A percentile compares a stretch with the other conserved stretches of the same genome.
Conservation (phyloP, 2,797 vertebrate genomes). For the Ara ararauna region DNA sequence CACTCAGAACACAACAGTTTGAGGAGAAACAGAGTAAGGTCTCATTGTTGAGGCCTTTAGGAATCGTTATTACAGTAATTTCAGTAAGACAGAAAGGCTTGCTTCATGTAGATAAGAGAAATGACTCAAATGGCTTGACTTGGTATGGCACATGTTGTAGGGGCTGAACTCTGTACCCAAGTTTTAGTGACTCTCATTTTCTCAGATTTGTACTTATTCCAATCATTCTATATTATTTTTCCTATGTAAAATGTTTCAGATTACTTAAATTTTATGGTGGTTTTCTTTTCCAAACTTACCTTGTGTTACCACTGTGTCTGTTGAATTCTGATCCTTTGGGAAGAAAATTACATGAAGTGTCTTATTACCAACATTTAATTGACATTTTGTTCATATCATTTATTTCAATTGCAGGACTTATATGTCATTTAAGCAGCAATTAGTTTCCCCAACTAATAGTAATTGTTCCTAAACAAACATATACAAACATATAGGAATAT, state of each 20-base stretch:
- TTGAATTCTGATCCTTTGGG: neutral
- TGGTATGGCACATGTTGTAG: neutral
- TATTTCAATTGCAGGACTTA: slow-evolving; percentile 14
- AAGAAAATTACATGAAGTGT: neutral
- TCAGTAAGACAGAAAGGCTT: neutral
- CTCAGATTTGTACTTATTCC: neutral
- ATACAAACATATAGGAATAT: neutral
- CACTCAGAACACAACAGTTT: neutral
- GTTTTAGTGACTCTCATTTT: neutral
- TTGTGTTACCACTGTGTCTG: neutral
- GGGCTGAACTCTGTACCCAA: neutral
- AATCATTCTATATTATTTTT: neutral
- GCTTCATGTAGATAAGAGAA: neutral
- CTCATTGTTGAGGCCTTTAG: neutral
- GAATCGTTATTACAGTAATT: neutral
- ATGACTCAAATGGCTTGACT: neutral
- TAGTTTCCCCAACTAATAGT: neutral
- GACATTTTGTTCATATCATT: slow-evolving; percentile 1
- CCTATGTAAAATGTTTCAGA: neutral
- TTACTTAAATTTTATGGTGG: neutral
- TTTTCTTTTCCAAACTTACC: neutral
- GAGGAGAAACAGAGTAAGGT: neutral
- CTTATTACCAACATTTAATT: slow-evolving; percentile 18
- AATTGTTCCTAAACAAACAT: too few species aligned
- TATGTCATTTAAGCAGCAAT: neutral